Evolutionary conservation across 2,113 vertebrate genomes (phyloP), one percentile per base, ranked within the genome.

Genomic region (Pipra filicauda): DNA sequence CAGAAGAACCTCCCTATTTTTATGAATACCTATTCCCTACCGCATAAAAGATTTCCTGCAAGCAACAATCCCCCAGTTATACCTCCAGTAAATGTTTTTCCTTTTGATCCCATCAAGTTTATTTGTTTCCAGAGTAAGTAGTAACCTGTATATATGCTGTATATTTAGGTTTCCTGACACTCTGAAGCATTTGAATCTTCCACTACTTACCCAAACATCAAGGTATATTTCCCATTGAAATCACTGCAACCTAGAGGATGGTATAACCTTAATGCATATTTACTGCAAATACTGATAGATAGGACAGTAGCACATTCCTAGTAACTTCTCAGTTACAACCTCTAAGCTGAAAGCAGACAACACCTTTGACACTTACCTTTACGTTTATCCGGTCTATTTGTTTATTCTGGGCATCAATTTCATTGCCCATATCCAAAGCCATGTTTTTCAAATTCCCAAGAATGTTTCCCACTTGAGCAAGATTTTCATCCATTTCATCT

Each of bases 401-500:
- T 89, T 97, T 98, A 97, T 99, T 99, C 95, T 99, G 99, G 89
- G 98, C 95, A 73, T 99, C 99, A 37, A 99, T 99, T 96, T 99
- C 99, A 46, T 93, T 98, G 93, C 99, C 99, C 99, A 99, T 99
- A 92, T 99, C 98, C 92, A 99, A 14, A 59, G 99, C 99, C 99
- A 99, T 98, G 57, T 75, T 97, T 97, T 98, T 99, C 95, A 99
- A 97, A 97, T 99, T 99, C 51, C 99, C 98, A 33, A 99, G 97
- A 91, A 99, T 99, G 94, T 97, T 96, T 87, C 99, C 99, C 59
- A 99, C 99, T 44, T 99, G 98, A 3, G 97, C 95, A 90, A 99
- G 97, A 94, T 99, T 99, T 33, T 99, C 99, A 94, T 99, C 99
- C 99, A 99, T 99, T 97, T 99, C 99, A 79, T 99, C 99, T 97